A percentile compares a stretch with the other conserved stretches of the same genome.
phyloP scores from a whole-genome alignment of 2,113 vertebrate genomes.

The Macquaria australasica region DNA sequence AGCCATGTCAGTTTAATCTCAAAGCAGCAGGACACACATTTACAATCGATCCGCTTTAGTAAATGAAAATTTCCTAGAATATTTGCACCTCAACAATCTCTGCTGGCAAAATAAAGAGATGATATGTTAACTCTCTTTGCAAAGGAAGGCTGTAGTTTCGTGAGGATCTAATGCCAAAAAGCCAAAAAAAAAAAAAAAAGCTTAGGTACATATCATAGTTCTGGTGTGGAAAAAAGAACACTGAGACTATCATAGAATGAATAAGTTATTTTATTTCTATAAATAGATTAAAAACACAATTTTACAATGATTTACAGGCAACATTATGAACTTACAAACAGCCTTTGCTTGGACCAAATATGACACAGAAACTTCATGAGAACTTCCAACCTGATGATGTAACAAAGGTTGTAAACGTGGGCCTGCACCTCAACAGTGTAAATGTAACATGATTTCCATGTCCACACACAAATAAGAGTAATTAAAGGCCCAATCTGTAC shows the following conservation, averaged over 20 bases:
- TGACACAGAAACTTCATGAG: conserved; percentile 69
- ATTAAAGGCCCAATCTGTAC: conserved; percentile 9
- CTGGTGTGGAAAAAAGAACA: background rate
- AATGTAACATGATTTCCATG: conserved; percentile 65
- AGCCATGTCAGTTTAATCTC: background rate
- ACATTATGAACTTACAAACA: conserved; percentile 64
- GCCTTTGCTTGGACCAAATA: conserved; percentile 49
- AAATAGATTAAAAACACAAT: conserved; percentile 80
- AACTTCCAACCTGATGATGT: conserved; percentile 61
- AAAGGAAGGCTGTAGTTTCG: background rate
- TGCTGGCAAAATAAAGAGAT: background rate
- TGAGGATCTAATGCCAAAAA: background rate
- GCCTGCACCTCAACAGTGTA: conserved; percentile 60
- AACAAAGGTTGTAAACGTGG: conserved; percentile 60
- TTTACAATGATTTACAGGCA: conserved; percentile 60
- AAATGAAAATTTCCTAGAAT: background rate
- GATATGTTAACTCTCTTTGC: background rate
- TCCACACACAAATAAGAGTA: conserved; percentile 19
- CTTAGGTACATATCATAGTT: background rate
- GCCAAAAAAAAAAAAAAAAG: too few relatives aligned
- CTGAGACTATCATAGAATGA: conserved; percentile 44
- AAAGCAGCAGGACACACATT: background rate
- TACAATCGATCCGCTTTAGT: background rate
- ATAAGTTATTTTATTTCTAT: conserved; percentile 86
- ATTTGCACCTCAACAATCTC: background rate